Base-by-base conservation (phyloP, 2,888 invertebrate species). In the Steromphala cineraria region DNA sequence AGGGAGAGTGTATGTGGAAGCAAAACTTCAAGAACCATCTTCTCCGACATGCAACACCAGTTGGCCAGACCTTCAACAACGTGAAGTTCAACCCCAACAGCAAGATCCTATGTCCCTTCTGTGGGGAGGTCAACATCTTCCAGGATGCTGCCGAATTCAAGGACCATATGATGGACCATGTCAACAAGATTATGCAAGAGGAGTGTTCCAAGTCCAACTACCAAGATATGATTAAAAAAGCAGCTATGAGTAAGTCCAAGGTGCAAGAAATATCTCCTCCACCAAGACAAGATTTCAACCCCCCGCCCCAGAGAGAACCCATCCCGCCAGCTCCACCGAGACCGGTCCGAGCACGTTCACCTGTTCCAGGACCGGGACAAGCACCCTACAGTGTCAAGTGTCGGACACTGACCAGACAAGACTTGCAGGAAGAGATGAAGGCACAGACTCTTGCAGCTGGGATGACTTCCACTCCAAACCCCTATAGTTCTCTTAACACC, bases 21-120 rank as follows among this genome's bases (percentile, higher is more conserved):
- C 67, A 67, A 5, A 67, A 67, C 67, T 67, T 67, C 28, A 67
- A 67, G n/a, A 67, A 36, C 28, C 67, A 67, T 67, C 67, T 67
- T n/a, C 36, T 67, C 15, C 13, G 31, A 7, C 67, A 67, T 36
- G 67, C 31, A 24, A 36, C 67, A 15, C 67, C 67, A 3, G 36
- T 13, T 2, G 67, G 67, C 2, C 67, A 67, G 67, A 67, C n/a
- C 15, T 67, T 67, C 36, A 28, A 5, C 67, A 67, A 21, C 2
- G 36, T 67, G 10, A 8, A 28, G 7, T 67, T 67, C 31, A 28
- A 21, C n/a, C 67, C 36, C 0, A 24, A 67, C 67, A 67, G 36
- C 31, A 36, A 67, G 36, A 36, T 67, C 17, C 36, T 67, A n/a
- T 67, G 67, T 36, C 67, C 67, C 8, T 67, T 67, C 36, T 67